Evolutionary conservation across 2,888 invertebrate genomes (phyloP), one percentile per base, ranked within the genome.

Genomic region (Saturnia japonica): DNA sequence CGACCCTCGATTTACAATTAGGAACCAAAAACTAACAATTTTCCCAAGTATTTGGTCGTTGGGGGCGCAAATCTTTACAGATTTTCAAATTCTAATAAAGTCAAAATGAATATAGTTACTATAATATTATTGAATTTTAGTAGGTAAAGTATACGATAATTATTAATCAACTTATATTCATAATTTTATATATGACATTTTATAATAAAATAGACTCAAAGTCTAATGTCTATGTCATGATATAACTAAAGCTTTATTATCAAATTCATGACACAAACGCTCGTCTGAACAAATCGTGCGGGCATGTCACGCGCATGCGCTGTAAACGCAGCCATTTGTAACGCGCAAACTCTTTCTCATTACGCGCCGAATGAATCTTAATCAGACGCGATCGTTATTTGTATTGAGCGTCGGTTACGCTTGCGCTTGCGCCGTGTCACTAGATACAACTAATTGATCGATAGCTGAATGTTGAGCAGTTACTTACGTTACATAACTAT

Each of bases 301-400:
- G 70, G 45, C 51, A 40, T 40, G 67, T 72, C 77, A 80, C 75
- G 75, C 73, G 71, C 71, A 62, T 74, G 73, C 77, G 74, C 75
- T 73, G 76, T 72, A 75, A 76, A 74, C 66, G 73, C 75, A 73
- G 75, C 74, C 70, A 73, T 74, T 74, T 73, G 75, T 74, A 11
- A 60, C 72, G 73, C 70, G 70, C 75, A 72, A 47, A 40, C 77
- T 73, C 79, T 80, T 80, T 80, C 80, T 75, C 78, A 78, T 79
- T 80, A 76, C 73, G 71, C 81, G 73, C 72, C 73, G 68, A 75
- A 77, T 75, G 80, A 80, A 80, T 80, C 75, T 69, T 77, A 80
- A 80, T 74, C 74, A 79, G 74, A 57, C 66, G 40, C 64, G 22
- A 68, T 22, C 54, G 54, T 42, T 19, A 67, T 70, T 70, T 54